Base-by-base conservation (phyloP, 2,888 invertebrate species). In the Falcaria lacertinaria region DNA sequence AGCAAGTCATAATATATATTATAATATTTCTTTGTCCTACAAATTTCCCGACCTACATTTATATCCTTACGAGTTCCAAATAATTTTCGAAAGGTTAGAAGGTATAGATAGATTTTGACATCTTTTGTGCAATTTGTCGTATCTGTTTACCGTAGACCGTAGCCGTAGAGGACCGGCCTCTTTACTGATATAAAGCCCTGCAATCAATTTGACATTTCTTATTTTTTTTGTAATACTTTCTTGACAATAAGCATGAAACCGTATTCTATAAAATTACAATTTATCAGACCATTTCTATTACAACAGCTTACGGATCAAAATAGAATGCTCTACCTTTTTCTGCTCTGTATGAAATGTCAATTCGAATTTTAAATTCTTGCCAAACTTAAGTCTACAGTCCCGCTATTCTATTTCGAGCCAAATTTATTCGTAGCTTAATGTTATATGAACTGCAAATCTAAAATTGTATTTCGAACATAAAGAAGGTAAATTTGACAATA, bases 391-490 rank as follows among this genome's bases (percentile, higher is more conserved):
- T 11, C 2, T 11, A 19, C 19, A 19, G 19, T 7, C 11, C 3
- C 11, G 2, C 2, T 22, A 22, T 7, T 28, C 11, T 11, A 1
- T 11, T 11, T 2, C 28, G 3, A 11, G 2, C 25, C 8, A 7
- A 8, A 5, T 11, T 7, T 28, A 11, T 1, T 8, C 11, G 28
- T 8, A 28, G 11, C 2, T 28, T 28, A 5, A 2, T 5, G 28
- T 11, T 1, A 48, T 38, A 7, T 4, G 1, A 43, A 34, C 36
- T 6, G 52, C 50, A 54, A 52, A 50, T 14, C 33, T 49, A 60
- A 50, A 17, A 50, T 63, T 47, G 52, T 44, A 35, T 43, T 47
- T 34, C 32, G n/a, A 36, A 53, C 16, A 45, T 46, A 48, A 39
- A 40, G 14, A 25, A 32, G 33, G 13, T 11, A 25, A 14, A 43